phyloP scores from a whole-genome alignment of 2,113 vertebrate species.

The Leiothrix lutea region DNA sequence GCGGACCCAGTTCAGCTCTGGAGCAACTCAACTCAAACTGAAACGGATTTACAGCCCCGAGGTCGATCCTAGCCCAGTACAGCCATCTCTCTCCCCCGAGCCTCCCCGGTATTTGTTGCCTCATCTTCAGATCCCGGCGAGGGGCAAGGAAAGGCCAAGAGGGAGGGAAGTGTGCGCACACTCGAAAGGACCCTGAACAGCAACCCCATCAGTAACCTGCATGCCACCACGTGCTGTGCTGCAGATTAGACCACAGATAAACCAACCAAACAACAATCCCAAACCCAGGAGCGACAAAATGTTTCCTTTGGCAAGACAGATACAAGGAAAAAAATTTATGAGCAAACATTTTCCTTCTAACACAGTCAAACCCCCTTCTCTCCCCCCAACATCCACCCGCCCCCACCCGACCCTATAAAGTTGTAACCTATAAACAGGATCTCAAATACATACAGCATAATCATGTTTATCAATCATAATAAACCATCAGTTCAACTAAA shows the following conservation, averaged over 20 bases:
- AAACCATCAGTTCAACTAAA: constrained; percentile 84
- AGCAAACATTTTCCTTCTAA: constrained; percentile 73
- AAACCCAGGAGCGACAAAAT: constrained; percentile 78
- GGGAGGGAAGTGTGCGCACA: constrained; percentile 17
- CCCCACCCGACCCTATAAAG: constrained; percentile 69
- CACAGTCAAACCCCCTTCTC: constrained; percentile 63
- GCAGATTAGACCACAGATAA: constrained; percentile 70
- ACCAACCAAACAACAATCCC: constrained; percentile 69
- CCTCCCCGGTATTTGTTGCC: background rate
- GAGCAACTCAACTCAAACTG: constrained; percentile 1
- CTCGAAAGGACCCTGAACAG: constrained; percentile 59
- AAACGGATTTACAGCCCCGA: background rate
- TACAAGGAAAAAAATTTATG: constrained; percentile 61
- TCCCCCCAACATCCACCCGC: constrained; percentile 46
- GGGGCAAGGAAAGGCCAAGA: constrained; percentile 30
- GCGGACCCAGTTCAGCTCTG: constrained; percentile 27
- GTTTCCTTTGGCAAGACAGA: constrained; percentile 95
- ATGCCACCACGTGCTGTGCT: constrained; percentile 33
- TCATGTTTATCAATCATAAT: constrained; percentile 71
- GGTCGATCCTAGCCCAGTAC: background rate
- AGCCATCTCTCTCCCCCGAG: background rate
- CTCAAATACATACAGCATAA: constrained; percentile 75
- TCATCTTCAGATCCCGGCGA: constrained; percentile 4
- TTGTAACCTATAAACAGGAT: constrained; percentile 76
- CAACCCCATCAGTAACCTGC: constrained; percentile 51